A percentile compares a stretch with the other conserved stretches of the same genome.
Conservation (phyloP, 1,140 invertebrate genomes). For the Drosophila carrolli region DNA sequence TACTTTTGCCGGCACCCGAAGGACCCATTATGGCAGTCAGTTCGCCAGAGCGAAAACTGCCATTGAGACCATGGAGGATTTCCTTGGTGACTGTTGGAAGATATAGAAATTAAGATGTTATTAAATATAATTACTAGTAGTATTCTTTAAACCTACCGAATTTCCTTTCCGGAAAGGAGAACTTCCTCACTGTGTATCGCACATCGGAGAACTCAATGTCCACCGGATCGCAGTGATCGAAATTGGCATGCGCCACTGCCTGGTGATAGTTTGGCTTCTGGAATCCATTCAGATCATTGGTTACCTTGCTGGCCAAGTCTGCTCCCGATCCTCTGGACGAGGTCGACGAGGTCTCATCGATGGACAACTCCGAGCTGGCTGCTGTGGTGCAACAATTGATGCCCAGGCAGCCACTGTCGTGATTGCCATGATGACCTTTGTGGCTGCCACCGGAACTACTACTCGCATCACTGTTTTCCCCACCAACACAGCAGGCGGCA, state of each 20-base stretch:
- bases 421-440: conserved; percentile 18
- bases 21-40: conserved; percentile 92
- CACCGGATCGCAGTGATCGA: conserved; percentile 85
- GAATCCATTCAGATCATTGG: conserved; percentile 63
- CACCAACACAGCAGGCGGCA: conserved; percentile 61
- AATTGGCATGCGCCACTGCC: conserved; percentile 55
- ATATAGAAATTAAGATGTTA: neutral
- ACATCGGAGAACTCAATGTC: conserved; percentile 89
- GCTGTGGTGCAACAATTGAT: conserved; percentile 75
- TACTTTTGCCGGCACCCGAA: conserved; percentile 91
- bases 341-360: conserved; percentile 66
- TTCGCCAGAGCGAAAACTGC: conserved; percentile 87
- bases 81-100: conserved; percentile 86
- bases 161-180: conserved; percentile 75
- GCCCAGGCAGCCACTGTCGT: conserved; percentile 45
- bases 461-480: conserved; percentile 45
- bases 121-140: neutral
- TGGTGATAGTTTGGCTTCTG: conserved; percentile 42
- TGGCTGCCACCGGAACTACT: conserved; percentile 42
- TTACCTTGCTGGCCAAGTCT: conserved; percentile 50
- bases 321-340: conserved; percentile 30
- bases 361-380: conserved; percentile 72
- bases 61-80: conserved; percentile 87
- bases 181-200: conserved; percentile 86
- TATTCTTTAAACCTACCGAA: conserved; percentile 56